A percentile compares a stretch with the other conserved stretches of the same genome.
Evolutionary conservation across 2,888 invertebrate species (phyloP).

Genomic region (Eurois occulta): DNA sequence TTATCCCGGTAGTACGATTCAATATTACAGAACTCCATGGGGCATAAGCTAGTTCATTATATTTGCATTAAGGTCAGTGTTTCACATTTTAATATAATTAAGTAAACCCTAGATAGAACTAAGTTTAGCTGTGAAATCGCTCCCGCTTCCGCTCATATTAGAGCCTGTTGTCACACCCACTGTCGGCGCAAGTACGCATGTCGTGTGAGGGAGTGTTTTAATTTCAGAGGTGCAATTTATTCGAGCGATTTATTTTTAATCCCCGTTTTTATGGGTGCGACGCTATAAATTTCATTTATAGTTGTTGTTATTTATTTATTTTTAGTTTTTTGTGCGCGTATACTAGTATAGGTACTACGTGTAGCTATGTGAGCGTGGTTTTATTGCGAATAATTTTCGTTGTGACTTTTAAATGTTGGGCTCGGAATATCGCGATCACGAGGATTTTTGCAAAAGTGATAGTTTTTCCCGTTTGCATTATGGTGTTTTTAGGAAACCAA

Average conservation of each 20-base stretch:
- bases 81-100: background rate
- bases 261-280: conserved; percentile 89
- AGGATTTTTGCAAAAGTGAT: background rate
- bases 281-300: conserved; percentile 89
- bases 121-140: conserved; percentile 23
- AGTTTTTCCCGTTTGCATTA: background rate
- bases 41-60: background rate
- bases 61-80: background rate
- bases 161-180: conserved; percentile 59
- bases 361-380: conserved; percentile 56
- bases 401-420: conserved; percentile 41
- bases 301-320: conserved; percentile 83
- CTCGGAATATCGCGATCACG: too few species aligned
- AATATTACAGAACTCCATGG: too few species aligned
- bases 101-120: background rate
- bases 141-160: conserved; percentile 69
- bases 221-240: conserved; percentile 91
- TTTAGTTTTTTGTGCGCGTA: conserved; percentile 71
- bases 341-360: conserved; percentile 4
- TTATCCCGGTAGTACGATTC: too few species aligned
- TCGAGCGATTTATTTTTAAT: conserved; percentile 91
- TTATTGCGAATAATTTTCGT: conserved; percentile 52
- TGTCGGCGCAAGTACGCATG: conserved; percentile 84
- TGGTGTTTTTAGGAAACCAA: background rate
- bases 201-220: conserved; percentile 89